Percentiles rank a stretch among this genome's conserved stretches.
Conservation (phyloP, 2,113 vertebrate species). For the Gallinago paraguaiae region DNA sequence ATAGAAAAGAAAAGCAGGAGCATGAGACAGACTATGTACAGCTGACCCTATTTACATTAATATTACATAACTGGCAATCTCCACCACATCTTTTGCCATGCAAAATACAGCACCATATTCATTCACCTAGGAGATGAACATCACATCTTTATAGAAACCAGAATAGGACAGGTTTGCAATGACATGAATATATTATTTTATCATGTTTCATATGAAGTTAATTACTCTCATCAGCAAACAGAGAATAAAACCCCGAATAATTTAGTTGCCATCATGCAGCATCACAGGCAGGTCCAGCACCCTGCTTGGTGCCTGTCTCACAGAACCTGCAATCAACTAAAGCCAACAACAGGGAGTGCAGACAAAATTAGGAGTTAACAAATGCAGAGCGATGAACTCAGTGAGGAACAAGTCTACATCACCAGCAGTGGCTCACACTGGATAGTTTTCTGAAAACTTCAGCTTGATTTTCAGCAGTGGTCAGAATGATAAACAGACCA, state of each 20-base stretch:
- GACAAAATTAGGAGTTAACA: constrained; percentile 25
- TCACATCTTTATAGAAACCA: not conserved
- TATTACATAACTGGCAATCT: not conserved
- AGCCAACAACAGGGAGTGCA: not conserved
- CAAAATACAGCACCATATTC: not conserved
- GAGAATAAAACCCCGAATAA: not conserved
- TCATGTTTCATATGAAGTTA: not conserved
- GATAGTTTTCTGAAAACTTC: constrained; percentile 6
- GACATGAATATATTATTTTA: not conserved
- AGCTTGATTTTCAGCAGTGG: not conserved
- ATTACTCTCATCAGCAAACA: not conserved
- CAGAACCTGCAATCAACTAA: not conserved
- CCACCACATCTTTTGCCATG: not conserved
- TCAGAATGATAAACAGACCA: constrained; percentile 18
- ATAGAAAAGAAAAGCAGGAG: constrained; percentile 55
- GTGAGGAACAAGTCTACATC: not conserved
- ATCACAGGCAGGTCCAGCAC: not conserved
- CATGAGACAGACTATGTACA: not conserved
- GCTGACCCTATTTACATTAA: constrained; percentile 37
- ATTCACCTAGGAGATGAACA: not conserved
- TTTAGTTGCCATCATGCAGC: not conserved
- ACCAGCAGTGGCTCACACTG: not conserved
- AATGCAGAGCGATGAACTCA: not conserved
- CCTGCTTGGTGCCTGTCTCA: not conserved
- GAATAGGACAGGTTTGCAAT: not conserved